Evolutionary conservation across 2,888 invertebrate species (phyloP), one percentile per base, ranked within the genome.

Genomic region (Argyra leucocephala): DNA sequence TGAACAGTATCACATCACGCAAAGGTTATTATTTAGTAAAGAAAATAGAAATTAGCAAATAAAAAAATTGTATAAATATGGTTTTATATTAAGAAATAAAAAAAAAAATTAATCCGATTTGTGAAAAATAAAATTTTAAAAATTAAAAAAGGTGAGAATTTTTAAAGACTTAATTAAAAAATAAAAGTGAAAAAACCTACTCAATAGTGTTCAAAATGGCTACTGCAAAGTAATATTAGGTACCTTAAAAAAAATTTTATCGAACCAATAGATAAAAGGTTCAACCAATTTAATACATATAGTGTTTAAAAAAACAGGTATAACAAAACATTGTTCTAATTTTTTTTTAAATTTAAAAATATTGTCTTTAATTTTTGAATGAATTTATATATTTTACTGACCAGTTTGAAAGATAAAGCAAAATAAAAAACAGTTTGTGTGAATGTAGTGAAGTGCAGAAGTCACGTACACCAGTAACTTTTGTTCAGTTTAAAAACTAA

Each of bases 341-440:
- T n/a, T n/a, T n/a, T n/a, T n/a, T n/a, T n/a, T n/a, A n/a, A n/a
- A n/a, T n/a, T n/a, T n/a, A n/a, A n/a, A n/a, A n/a, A n/a, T n/a
- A n/a, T n/a, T n/a, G n/a, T n/a, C n/a, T n/a, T n/a, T n/a, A n/a
- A n/a, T n/a, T n/a, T n/a, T n/a, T n/a, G n/a, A n/a, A n/a, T n/a
- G n/a, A n/a, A n/a, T n/a, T n/a, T n/a, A n/a, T n/a, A n/a, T n/a
- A n/a, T n/a, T n/a, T n/a, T n/a, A n/a, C n/a, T n/a, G n/a, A n/a
- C n/a, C n/a, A n/a, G n/a, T n/a, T n/a, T n/a, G n/a, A n/a, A n/a
- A n/a, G n/a, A n/a, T n/a, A n/a, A n/a, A n/a, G 18, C 48, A 48
- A 48, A 48, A 48, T 48, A 48, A n/a, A n/a, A n/a, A 48, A 48
- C 15, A n/a, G 48, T 48, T 48, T 48, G 48, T 48, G n/a, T 48